These are phyloP conservation scores for Hylaeus volcanicus DNA, from an alignment of 1,140 invertebrate species.

Conservation along the genomic window DNA sequence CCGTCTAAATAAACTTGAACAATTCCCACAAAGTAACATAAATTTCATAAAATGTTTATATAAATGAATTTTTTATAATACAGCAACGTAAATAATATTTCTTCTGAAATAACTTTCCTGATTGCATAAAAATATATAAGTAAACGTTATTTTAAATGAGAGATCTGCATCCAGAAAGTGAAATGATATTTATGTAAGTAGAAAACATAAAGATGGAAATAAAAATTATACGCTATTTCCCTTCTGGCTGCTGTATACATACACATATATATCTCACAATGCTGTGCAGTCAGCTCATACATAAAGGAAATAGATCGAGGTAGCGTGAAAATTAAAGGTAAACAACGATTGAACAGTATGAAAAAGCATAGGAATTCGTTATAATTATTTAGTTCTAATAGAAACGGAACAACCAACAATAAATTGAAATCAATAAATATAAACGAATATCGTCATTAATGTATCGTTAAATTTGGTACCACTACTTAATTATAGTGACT, in stretches of 20 bases:
- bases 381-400: background rate
- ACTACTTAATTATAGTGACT: background rate
- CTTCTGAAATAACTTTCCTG: conserved; percentile 30
- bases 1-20: conserved; percentile 10
- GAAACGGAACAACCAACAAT: background rate
- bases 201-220: conserved; percentile 21
- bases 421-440: background rate
- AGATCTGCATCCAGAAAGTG: conserved; percentile 30
- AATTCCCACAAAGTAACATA: background rate
- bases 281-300: conserved; percentile 78
- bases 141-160: background rate
- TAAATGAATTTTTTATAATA: background rate
- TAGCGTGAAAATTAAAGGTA: conserved; percentile 22
- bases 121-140: conserved; percentile 13
- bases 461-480: background rate
- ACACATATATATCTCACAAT: conserved; percentile 8
- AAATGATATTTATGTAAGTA: background rate
- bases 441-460: background rate
- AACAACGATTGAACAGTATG: background rate
- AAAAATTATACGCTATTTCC: conserved; percentile 55
- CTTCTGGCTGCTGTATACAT: conserved; percentile 56
- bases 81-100: background rate
- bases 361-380: conserved; percentile 2
- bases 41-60: background rate
- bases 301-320: conserved; percentile 63